Base-by-base conservation (phyloP, 2,797 vertebrate genomes). In the Pteropus rufus region DNA sequence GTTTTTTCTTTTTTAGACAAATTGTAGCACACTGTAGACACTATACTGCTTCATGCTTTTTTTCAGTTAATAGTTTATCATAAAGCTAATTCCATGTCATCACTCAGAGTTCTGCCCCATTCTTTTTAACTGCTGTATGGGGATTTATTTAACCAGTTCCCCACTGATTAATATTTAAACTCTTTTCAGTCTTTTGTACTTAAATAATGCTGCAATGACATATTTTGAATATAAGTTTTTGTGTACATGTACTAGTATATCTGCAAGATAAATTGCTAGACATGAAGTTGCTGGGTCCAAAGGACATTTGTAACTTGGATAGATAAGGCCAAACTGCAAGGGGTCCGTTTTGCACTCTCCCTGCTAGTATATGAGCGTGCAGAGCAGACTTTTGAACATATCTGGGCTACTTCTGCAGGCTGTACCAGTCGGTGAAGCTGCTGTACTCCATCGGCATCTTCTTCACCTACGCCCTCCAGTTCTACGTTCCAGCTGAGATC, bases 401-500 rank as follows among this genome's bases (percentile, higher is more conserved):
- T 29, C 34, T 49, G 60, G 65, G 67, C 76, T 58, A 1, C 5
- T 60, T 97, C 73, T 69, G 5, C 98, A 99, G 99, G 99, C 97
- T 99, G 69, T 99, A 99, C 98, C 99, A 99, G 98, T 98, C 98
- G 0, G 99, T 99, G 85, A 99, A 99, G 98, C 98, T 99, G 94
- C 99, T 99, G 4, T 99, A 99, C 98, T 99, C 99, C 84, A 98
- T 99, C 0, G 99, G 99, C 31, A 99, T 99, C 93, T 99, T 99
- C 98, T 99, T 99, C 98, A 99, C 99, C 0, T 99, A 99, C 0
- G 99, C 99, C 0, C 98, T 99, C 91, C 99, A 99, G 99, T 99
- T 99, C 98, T 99, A 99, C 0, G 99, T 99, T 39, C 99, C 99
- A 0, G 99, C 99, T 0, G 99, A 99, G 98, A 99, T 99, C 94